Conservation (phyloP, 2,797 vertebrate genomes). For the Botia almorhae region DNA sequence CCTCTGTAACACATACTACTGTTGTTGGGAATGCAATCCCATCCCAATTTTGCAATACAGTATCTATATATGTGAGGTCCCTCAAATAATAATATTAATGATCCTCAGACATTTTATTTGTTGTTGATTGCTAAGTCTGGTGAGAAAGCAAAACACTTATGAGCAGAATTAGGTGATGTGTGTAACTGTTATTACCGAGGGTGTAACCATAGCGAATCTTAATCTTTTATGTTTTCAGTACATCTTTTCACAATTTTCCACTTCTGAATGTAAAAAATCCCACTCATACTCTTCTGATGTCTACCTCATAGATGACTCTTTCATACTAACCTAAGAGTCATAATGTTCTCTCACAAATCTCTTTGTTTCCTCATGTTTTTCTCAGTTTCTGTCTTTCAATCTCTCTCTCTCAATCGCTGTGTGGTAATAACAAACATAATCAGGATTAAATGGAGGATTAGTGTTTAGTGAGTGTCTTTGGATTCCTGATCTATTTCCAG, state of each 20-base stretch:
- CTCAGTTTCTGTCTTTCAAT: constrained; percentile 10
- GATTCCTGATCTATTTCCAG: constrained; percentile 56
- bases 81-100: not conserved
- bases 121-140: not conserved
- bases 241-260: not conserved
- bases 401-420: constrained; percentile 25
- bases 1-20: too few species aligned
- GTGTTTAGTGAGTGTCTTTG: constrained; percentile 46
- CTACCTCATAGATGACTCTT: not conserved
- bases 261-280: not conserved
- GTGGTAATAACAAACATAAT: constrained; percentile 51
- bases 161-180: not conserved
- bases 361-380: constrained; percentile 9
- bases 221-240: not conserved
- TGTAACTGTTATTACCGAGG: not conserved
- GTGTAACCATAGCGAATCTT: not conserved
- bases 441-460: constrained; percentile 52
- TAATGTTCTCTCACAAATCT: constrained; percentile 6
- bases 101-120: not conserved
- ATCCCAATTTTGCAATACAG: not conserved
- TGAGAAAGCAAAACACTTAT: not conserved
- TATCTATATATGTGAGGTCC: not conserved
- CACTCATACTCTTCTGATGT: not conserved
- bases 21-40: too few species aligned
- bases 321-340: not conserved